Evolutionary conservation across 1,140 invertebrate species (phyloP), one percentile per base, ranked within the genome.

Genomic region (Bombus polaris): DNA sequence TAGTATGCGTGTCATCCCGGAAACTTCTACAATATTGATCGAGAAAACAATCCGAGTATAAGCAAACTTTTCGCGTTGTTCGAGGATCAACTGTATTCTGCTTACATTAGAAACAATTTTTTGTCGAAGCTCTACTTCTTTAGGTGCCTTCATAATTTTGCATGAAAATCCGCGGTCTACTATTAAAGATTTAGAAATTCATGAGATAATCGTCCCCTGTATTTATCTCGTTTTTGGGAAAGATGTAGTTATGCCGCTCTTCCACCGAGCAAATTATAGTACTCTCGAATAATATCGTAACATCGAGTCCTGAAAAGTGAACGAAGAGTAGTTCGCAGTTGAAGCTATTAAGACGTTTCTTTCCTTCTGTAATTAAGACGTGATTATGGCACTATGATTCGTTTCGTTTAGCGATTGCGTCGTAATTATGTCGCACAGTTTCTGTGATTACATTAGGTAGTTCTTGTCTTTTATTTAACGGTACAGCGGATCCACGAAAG

Each of bases 391-490:
- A 81, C 68, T 4, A 1, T 18, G 15, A 18, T 35, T 62, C 42
- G 0, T 65, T 42, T 44, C 37, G 35, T 74, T 37, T 10, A 5
- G 35, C 8, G 13, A 75, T 39, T n/a, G 9, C 62, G 18, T 39
- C 13, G 22, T 13, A 39, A 35, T 53, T n/a, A 28, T 3, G n/a
- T 68, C 12, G 25, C 70, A 35, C 53, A 18, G 37, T 87, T 68
- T 87, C 78, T 72, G 6, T n/a, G 22, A 15, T 37, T 65, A 10
- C 32, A 22, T 4, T 44, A 6, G 6, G 6, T 10, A 2, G 5
- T 59, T 18, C 71, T 62, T 79, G 42, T n/a, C 53, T 76, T 57
- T 88, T 85, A 25, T 59, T 32, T 15, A 76, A 79, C 68, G 68
- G 13, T 6, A 42, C 59, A 37, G 12, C 25, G 28, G 42, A 15